phyloP scores from a whole-genome alignment of 2,113 vertebrate genomes.

The Leucoraja erinaceus region DNA sequence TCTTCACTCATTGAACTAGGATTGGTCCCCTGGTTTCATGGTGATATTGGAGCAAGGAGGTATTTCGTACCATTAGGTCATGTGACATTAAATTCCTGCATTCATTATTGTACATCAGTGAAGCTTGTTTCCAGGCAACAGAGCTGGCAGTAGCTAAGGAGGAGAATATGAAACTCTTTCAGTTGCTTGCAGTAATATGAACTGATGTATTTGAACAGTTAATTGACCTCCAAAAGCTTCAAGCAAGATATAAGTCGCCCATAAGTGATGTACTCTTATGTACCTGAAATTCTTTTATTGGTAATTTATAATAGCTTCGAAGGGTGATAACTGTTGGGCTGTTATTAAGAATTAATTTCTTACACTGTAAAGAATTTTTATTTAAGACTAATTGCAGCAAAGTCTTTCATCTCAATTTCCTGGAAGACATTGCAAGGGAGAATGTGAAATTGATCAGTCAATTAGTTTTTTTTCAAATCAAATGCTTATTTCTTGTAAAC shows the following conservation, averaged over 20 bases:
- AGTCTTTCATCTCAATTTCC: neutral
- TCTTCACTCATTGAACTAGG: no score
- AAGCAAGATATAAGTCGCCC: neutral
- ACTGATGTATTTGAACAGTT: neutral
- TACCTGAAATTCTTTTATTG: neutral
- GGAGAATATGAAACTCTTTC: neutral
- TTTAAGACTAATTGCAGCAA: neutral
- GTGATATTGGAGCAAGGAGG: no score
- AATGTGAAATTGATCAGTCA: neutral
- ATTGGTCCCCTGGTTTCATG: no score
- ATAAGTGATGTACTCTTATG: neutral
- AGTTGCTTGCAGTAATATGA: neutral
- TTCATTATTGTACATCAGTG: neutral
- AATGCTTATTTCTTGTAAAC: neutral
- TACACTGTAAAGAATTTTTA: neutral
- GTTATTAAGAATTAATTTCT: neutral
- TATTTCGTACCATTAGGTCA: no score
- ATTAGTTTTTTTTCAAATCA: neutral
- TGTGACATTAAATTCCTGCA: neutral
- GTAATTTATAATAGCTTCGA: neutral
- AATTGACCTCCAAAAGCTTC: neutral
- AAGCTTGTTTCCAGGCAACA: neutral
- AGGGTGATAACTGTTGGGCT: neutral
- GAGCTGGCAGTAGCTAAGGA: neutral
- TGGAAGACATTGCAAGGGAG: neutral